Percentiles rank a stretch among this genome's conserved stretches.
phyloP scores from a whole-genome alignment of 2,113 vertebrate species.

The Python bivittatus region DNA sequence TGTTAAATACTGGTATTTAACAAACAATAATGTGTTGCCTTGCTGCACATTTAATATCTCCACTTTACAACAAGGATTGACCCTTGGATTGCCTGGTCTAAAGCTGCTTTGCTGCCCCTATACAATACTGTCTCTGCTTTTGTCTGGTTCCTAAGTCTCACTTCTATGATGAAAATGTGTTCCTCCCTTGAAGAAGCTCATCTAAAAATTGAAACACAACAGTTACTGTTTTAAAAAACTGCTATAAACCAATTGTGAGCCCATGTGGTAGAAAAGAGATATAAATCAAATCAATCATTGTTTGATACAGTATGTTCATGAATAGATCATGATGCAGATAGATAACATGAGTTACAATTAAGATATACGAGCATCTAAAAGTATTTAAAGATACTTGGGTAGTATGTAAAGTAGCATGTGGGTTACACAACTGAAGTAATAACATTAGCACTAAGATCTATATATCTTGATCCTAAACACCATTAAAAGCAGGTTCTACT shows the following conservation, averaged over 20 bases:
- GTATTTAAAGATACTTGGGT: background rate
- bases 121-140: background rate
- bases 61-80: background rate
- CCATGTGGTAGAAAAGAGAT: background rate
- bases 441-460: background rate
- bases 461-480: background rate
- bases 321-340: background rate
- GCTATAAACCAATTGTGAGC: background rate
- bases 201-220: background rate
- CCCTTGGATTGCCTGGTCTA: background rate
- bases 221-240: background rate
- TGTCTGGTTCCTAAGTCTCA: background rate
- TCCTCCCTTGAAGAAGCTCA: background rate
- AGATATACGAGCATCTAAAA: background rate
- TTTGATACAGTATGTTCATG: background rate
- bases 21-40: background rate
- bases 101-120: background rate
- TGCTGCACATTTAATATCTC: background rate
- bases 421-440: background rate
- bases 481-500: background rate
- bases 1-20: too few species aligned
- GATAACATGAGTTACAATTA: background rate
- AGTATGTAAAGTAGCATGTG: background rate
- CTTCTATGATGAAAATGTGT: background rate
- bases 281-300: background rate